Evolutionary conservation across 2,888 invertebrate genomes (phyloP).

Genomic region (Odontomyia ornata): DNA sequence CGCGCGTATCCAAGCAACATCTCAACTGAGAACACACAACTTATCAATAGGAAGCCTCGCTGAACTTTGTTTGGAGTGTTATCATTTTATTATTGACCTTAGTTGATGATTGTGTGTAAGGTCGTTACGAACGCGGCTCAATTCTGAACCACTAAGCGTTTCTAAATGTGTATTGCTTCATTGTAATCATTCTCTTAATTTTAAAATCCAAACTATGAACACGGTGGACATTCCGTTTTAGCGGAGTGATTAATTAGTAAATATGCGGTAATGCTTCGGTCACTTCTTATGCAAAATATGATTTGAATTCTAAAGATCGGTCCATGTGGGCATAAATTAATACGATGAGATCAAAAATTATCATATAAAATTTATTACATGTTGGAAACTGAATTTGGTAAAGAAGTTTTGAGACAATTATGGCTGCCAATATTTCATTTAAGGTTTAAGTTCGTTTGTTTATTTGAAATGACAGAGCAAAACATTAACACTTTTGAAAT

Average conservation of each 20-base stretch:
- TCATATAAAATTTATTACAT: not conserved
- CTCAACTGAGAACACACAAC: not conserved
- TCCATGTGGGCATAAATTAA: not conserved
- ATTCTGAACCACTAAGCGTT: not conserved
- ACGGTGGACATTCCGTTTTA: not conserved
- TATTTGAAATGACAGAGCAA: too few relatives aligned
- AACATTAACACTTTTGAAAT: too few relatives aligned
- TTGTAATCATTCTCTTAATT: not conserved
- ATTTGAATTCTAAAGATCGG: not conserved
- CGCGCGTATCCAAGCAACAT: too few relatives aligned
- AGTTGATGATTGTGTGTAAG: slow-evolving; percentile 4
- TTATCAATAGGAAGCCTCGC: not conserved
- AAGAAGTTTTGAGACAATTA: too few relatives aligned
- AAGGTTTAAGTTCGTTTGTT: too few relatives aligned
- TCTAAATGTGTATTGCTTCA: not conserved
- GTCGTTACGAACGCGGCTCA: not conserved
- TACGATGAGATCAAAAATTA: not conserved
- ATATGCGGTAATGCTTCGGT: not conserved
- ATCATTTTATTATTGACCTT: slow-evolving; percentile 4
- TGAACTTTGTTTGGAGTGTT: slow-evolving; percentile 4
- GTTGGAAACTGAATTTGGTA: not conserved
- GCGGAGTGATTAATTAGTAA: not conserved
- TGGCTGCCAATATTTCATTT: too few relatives aligned
- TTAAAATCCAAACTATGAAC: not conserved
- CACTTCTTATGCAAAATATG: not conserved